Percentiles rank a stretch among this genome's conserved stretches.
phyloP scores from a whole-genome alignment of 2,888 invertebrate genomes.

The Dynastes hyllus region DNA sequence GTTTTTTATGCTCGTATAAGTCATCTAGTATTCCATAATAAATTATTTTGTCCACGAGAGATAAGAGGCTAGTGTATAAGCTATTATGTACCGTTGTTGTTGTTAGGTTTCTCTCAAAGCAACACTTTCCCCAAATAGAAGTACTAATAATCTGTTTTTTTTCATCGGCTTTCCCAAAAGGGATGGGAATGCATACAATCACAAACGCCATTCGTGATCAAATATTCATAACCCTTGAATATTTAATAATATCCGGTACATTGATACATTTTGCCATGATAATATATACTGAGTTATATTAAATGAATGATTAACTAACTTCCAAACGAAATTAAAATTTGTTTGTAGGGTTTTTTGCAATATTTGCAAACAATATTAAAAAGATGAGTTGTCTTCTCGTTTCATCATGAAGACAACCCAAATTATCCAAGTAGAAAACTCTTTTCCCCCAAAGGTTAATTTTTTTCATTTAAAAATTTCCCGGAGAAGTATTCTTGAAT shows the following conservation, averaged over 20 bases:
- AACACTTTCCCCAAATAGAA: constrained; percentile 21
- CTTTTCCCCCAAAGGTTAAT: too few species aligned
- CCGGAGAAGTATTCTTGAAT: too few species aligned
- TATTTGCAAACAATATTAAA: too few species aligned
- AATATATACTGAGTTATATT: too few species aligned
- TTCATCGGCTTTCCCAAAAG: constrained; percentile 7
- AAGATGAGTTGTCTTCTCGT: too few species aligned
- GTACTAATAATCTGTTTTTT: constrained; percentile 12
- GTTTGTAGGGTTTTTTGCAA: too few species aligned
- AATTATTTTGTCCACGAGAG: not conserved
- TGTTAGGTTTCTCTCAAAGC: not conserved
- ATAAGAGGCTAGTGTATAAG: not conserved
- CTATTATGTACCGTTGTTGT: not conserved
- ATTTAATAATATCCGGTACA: not conserved
- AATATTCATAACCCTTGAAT: not conserved
- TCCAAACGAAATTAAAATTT: too few species aligned
- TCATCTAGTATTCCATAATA: not conserved
- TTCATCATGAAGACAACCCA: too few species aligned
- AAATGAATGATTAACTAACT: too few species aligned
- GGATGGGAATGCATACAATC: constrained; percentile 8
- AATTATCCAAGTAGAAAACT: too few species aligned
- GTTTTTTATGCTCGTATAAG: not conserved
- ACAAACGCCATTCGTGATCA: not conserved
- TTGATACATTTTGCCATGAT: too few species aligned
- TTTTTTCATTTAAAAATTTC: too few species aligned